A percentile compares a stretch with the other conserved stretches of the same genome.
These are phyloP conservation scores for Brachypalpus laphriformis DNA, from an alignment of 2,888 invertebrate genomes.

Conservation along the genomic window DNA sequence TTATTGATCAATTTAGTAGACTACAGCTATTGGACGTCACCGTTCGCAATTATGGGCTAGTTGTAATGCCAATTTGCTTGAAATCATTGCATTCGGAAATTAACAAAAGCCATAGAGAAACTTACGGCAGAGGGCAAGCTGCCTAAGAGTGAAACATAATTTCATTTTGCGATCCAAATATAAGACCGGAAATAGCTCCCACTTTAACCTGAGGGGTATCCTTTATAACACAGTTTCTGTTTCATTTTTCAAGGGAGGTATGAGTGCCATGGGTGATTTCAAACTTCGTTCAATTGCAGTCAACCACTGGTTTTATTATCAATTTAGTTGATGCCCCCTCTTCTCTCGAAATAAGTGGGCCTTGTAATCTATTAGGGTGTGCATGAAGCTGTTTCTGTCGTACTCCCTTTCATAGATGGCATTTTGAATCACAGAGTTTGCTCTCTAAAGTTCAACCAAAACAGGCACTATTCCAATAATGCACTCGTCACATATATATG, in stretches of 20 bases:
- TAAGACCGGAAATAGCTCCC: not conserved
- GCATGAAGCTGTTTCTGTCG: not conserved
- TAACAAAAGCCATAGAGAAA: constrained; percentile 7
- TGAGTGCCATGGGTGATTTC: not conserved
- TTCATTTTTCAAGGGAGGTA: not conserved
- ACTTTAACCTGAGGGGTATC: not conserved
- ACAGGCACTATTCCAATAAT: not conserved
- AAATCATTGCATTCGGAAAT: constrained; percentile 41
- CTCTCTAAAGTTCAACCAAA: not conserved
- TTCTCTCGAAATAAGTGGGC: not conserved
- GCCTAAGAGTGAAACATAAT: not conserved
- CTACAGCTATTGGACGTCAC: constrained; percentile 53
- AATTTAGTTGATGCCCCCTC: not conserved
- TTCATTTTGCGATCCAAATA: not conserved
- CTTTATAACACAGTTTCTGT: not conserved
- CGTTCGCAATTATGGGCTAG: constrained; percentile 39
- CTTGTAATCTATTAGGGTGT: not conserved
- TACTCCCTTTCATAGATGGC: not conserved
- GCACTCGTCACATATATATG: not conserved
- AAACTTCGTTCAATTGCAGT: not conserved
- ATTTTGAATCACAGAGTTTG: not conserved
- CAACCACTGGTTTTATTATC: not conserved
- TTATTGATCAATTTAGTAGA: constrained; percentile 65
- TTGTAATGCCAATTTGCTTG: constrained; percentile 52
- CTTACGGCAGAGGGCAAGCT: no score